Conservation (phyloP, 1,140 invertebrate genomes). For the Protaetia brevitarsis region DNA sequence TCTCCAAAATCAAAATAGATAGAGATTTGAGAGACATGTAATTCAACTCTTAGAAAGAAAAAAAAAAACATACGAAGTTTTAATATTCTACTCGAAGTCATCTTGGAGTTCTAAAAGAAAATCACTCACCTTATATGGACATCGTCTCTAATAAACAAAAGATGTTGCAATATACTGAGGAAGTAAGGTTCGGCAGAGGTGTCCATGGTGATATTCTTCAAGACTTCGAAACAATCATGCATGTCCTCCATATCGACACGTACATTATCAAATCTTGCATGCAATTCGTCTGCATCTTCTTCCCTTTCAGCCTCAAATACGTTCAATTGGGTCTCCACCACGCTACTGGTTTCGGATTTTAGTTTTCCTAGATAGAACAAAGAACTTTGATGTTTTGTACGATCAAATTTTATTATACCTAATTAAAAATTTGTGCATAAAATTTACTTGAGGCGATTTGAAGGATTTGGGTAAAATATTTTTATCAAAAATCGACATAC, state of each 20-base stretch:
- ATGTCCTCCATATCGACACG: slow-evolving; percentile 90
- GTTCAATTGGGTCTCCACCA: slow-evolving; percentile 75
- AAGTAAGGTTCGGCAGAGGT: slow-evolving; percentile 89
- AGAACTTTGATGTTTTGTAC: no score
- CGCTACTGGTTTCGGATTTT: neutral
- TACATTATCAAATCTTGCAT: slow-evolving; percentile 89
- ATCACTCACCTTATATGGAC: slow-evolving; percentile 71
- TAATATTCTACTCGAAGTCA: no score
- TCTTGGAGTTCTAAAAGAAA: no score
- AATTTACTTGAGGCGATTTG: no score
- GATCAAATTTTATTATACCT: no score
- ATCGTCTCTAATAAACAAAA: slow-evolving; percentile 93
- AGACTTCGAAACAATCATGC: slow-evolving; percentile 88
- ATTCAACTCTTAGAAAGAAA: no score
- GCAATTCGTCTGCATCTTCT: slow-evolving; percentile 91
- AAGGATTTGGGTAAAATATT: no score
- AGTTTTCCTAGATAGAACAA: slow-evolving; percentile 47
- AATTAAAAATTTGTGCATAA: no score
- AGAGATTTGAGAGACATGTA: no score
- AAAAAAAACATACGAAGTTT: no score
- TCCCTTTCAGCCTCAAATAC: slow-evolving; percentile 86
- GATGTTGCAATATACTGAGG: slow-evolving; percentile 91
- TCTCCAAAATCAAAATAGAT: no score
- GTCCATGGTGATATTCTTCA: slow-evolving; percentile 84
- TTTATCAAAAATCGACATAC: slow-evolving; percentile 46